Conservation (phyloP, 2,113 vertebrate genomes). For the Thamnophis sirtalis region DNA sequence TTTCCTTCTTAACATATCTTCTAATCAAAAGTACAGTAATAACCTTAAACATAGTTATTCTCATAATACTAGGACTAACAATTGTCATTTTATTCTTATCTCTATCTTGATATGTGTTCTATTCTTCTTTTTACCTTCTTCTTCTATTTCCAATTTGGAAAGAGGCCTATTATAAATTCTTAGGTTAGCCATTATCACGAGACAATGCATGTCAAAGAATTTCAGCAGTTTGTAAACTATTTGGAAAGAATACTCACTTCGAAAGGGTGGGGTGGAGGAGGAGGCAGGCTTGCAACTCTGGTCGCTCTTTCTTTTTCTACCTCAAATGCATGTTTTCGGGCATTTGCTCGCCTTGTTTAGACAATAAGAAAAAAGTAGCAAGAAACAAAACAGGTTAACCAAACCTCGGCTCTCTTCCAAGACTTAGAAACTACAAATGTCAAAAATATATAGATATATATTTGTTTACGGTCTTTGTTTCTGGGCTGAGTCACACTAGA, state of each 20-base stretch:
- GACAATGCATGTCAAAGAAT: background rate
- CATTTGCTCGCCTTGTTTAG: conserved; percentile 69
- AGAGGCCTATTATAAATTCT: background rate
- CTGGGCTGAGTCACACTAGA: background rate
- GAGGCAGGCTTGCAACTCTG: conserved; percentile 81
- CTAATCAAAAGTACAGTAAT: too few species aligned
- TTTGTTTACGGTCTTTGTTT: background rate
- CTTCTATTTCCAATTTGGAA: too few species aligned
- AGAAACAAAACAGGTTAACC: conserved; percentile 6
- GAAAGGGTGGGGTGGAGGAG: conserved; percentile 71
- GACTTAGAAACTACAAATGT: background rate
- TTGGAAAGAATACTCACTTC: conserved; percentile 67
- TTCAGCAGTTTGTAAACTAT: background rate
- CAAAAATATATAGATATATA: background rate
- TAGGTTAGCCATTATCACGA: background rate
- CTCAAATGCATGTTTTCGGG: conserved; percentile 80
- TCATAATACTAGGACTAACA: too few species aligned
- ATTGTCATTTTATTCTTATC: too few species aligned
- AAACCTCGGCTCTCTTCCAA: background rate
- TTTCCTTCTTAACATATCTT: too few species aligned
- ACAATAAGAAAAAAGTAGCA: background rate
- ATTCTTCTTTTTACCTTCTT: too few species aligned
- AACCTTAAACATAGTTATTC: too few species aligned
- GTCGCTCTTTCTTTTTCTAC: conserved; percentile 83
- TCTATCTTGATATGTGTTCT: too few species aligned